Evolutionary conservation across 37 sponge, comb jelly and placozoan species (phyloP), one percentile per base, ranked within the genome.

Genomic region (Mnemiopsis leidyi): DNA sequence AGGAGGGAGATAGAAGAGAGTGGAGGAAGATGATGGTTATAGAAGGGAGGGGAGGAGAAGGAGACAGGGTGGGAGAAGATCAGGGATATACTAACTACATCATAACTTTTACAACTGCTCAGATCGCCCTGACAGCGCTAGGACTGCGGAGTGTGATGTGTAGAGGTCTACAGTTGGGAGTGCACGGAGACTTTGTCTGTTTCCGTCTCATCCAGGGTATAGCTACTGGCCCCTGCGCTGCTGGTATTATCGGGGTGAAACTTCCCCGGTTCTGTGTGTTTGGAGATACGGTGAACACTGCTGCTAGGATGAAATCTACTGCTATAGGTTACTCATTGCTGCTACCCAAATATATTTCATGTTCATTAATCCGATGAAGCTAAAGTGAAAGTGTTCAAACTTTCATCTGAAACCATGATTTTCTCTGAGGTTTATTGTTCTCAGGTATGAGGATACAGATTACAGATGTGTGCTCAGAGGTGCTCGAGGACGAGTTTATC

Each of bases 111-210:
- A 13, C n/a, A 13, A 7, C 75, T 28, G n/a, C 75, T 28, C 75
- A 71, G 75, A 71, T 71, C 5, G 75, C 75, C 5, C 75, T 71
- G 3, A 71, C 75, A 28, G 75, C 75, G 30, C 75, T 71, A 28
- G 75, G 75, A 71, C 75, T 71, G 21, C 75, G 75, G 30, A 71
- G 75, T 71, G 75, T 71, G n/a, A 71, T 71, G 75, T 71, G 75
- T 28, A 5, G 75, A 28, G 75, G 75, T 23, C 75, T 71, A 23
- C 75, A 71, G 20, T 24, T 71, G 21, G 75, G 75, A 29, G 75
- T 71, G n/a, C 75, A 71, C 75, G 75, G 75, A 28, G 75, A 71
- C 75, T 71, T 71, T 71, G 75, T 71, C n/a, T 71, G 75, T 71
- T 71, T 71, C 75, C 75, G 75, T 29, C 75, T 71, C n/a, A 71